phyloP scores from a whole-genome alignment of 2,113 vertebrate genomes.

The Ariopsis seemanni region DNA sequence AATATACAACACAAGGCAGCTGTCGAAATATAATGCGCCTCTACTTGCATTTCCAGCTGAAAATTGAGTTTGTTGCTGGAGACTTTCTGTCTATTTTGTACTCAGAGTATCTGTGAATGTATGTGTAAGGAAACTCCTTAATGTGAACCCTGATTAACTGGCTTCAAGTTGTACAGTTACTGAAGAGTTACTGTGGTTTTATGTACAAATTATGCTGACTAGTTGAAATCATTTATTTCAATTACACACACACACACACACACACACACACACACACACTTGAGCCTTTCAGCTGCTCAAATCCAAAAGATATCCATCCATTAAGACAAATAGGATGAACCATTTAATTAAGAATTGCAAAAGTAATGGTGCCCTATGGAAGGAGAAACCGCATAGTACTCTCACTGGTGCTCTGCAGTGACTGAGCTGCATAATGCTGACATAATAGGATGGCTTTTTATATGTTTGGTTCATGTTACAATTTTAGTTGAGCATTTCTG shows the following conservation, averaged over 20 bases:
- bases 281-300: neutral
- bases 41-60: neutral
- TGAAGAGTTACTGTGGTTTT: neutral
- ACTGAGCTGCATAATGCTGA: neutral
- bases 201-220: neutral
- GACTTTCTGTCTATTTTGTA: neutral
- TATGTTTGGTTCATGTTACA: neutral
- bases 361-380: neutral
- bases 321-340: neutral
- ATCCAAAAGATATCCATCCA: neutral
- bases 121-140: neutral
- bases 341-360: too few species aligned
- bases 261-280: neutral
- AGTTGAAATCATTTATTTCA: neutral
- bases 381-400: too few species aligned
- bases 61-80: neutral
- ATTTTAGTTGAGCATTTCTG: too few species aligned
- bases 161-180: neutral
- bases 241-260: neutral
- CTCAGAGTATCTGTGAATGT: neutral
- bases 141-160: neutral
- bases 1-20: slow-evolving; percentile 31
- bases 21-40: neutral
- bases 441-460: neutral
- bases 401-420: too few species aligned